Evolutionary conservation across 2,797 vertebrate species (phyloP).

Genomic region (Antrozous pallidus): DNA sequence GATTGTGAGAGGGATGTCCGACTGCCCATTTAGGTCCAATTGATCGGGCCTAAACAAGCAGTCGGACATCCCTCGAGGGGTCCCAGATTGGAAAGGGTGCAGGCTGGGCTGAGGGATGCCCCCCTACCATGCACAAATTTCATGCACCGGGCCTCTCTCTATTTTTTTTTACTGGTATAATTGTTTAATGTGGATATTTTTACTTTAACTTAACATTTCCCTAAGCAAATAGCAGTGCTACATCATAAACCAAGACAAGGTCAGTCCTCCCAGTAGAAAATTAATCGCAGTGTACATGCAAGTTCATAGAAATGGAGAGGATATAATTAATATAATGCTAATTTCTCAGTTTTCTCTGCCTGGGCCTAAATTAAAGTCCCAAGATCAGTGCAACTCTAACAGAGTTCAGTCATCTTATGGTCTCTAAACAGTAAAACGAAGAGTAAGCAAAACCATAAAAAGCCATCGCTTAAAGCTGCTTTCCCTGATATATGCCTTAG

Average conservation of each 20-base stretch:
- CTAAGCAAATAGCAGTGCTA: neutral
- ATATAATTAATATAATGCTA: slow-evolving; percentile 33
- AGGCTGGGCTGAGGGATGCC: no score
- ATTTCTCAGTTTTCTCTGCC: slow-evolving; percentile 7
- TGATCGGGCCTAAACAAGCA: no score
- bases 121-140: no score
- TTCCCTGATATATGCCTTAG: neutral
- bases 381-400: neutral
- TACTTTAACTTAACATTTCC: neutral
- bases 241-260: neutral
- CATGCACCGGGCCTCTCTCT: no score
- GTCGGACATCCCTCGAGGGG: no score
- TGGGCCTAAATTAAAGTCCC: neutral
- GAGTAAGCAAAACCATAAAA: neutral
- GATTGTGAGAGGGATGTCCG: no score
- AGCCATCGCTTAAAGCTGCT: neutral
- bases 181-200: neutral
- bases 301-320: neutral
- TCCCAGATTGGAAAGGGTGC: no score
- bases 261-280: neutral
- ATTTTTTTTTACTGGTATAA: neutral
- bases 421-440: neutral
- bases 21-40: no score
- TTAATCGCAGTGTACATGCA: neutral
- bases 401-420: neutral